These are phyloP conservation scores for Embidobia sp. DNA, from an alignment of 2,888 invertebrate genomes.

Conservation along the genomic window DNA sequence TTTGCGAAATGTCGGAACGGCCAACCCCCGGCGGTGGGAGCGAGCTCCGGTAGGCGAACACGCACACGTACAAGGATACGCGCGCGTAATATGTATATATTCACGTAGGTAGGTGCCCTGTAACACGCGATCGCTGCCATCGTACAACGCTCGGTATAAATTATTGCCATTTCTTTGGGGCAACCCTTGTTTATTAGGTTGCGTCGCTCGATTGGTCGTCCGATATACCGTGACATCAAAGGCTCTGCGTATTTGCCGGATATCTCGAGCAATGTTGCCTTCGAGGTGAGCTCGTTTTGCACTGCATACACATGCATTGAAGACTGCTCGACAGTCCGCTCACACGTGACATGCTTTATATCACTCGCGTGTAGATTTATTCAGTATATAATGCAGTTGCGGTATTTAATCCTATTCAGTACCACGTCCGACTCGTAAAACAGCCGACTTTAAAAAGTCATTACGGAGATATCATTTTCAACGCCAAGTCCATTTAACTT, in stretches of 20 bases:
- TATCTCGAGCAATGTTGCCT: conserved; percentile 57
- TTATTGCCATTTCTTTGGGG: conserved; percentile 79
- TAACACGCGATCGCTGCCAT: conserved; percentile 79
- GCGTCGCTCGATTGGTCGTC: conserved; percentile 75
- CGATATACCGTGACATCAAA: conserved; percentile 79
- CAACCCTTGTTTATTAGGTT: conserved; percentile 79
- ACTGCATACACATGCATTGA: conserved; percentile 59
- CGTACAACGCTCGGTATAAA: conserved; percentile 74
- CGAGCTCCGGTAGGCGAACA: conserved; percentile 54
- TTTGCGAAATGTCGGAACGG: conserved; percentile 51
- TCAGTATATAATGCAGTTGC: conserved; percentile 52
- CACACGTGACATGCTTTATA: conserved; percentile 61
- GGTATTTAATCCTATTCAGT: conserved; percentile 48
- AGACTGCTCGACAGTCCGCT: conserved; percentile 59
- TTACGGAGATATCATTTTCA: conserved; percentile 58
- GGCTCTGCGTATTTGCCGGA: conserved; percentile 67
- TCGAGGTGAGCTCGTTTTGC: conserved; percentile 62
- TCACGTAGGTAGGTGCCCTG: conserved; percentile 66
- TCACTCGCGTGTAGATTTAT: conserved; percentile 45
- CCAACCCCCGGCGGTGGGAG: conserved; percentile 54
- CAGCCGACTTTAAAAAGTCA: conserved; percentile 46
- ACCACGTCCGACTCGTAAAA: conserved; percentile 49
- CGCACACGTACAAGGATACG: conserved; percentile 50
- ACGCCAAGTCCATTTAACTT: conserved; percentile 30
- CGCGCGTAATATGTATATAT: conserved; percentile 57